Evolutionary conservation across 1,140 invertebrate species (phyloP), one percentile per base, ranked within the genome.

Genomic region (Holcopasites calliopsidis): DNA sequence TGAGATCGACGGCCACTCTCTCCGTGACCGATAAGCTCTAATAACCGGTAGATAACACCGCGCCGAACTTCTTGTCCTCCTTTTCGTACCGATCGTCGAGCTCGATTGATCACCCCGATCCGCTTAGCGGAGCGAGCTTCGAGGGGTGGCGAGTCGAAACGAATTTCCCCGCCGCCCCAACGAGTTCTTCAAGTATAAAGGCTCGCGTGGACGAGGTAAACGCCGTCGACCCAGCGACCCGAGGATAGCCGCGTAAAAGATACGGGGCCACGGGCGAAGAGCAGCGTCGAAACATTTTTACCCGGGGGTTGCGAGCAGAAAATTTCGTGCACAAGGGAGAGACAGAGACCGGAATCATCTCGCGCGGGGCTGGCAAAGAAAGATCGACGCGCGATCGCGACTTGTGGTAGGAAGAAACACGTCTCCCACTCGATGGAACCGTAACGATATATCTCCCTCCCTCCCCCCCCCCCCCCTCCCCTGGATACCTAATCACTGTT

Each of bases 401-500:
- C n/a, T 70, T 80, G 76, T 75, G 79, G 79, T 80, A 76, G 73
- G 60, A 23, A 26, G 18, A 35, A 57, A 57, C 58, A 42, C 21
- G 38, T 38, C 8, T 28, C 23, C 35, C 38, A 26, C 38, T 62
- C 42, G 60, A 23, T 44, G 60, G 60, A 16, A 21, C 38, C 38
- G 60, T 62, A 44, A 62, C 28, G 84, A 88, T 89, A 90, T 88
- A n/a, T n/a, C n/a, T n/a, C n/a, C n/a, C n/a, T n/a, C n/a, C n/a
- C n/a, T n/a, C n/a, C n/a, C n/a, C n/a, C n/a, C n/a, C n/a, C n/a
- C n/a, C n/a, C n/a, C n/a, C n/a, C 86, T 86, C 81, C 83, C 84
- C 84, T 79, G 83, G 84, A 86, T 85, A 79, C 74, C 86, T 88
- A 88, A 89, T 89, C 85, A 87, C 87, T 85, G 84, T 88, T 89